These are phyloP conservation scores for Parascotia fuliginaria DNA, from an alignment of 2,888 invertebrate species.

Conservation along the genomic window DNA sequence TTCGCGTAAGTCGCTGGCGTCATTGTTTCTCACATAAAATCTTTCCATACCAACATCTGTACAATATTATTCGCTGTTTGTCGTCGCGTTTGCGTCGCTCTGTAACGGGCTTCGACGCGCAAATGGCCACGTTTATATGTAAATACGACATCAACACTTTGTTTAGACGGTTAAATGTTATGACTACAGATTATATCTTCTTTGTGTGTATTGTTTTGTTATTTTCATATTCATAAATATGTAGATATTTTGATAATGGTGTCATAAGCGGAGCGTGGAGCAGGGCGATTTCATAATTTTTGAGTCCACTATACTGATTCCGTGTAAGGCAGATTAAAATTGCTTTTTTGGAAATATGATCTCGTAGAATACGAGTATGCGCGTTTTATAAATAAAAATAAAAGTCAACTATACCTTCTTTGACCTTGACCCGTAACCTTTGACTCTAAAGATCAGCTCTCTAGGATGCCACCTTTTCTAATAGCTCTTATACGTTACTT, in stretches of 20 bases:
- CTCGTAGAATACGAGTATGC: no score
- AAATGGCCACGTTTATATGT: constrained; percentile 7
- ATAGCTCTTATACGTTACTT: no score
- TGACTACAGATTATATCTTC: not conserved
- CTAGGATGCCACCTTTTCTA: no score
- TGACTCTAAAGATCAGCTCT: no score
- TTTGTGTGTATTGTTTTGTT: not conserved
- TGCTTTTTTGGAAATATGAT: no score
- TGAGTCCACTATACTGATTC: no score
- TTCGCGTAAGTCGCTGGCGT: not conserved
- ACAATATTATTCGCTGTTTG: not conserved
- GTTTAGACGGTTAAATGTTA: not conserved
- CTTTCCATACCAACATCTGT: not conserved
- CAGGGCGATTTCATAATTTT: not conserved
- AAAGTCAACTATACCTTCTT: no score
- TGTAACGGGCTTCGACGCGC: not conserved
- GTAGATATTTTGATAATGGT: not conserved
- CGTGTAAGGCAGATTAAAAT: no score
- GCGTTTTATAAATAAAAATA: no score
- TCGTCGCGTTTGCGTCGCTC: not conserved
- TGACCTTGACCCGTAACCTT: no score
- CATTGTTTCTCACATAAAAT: not conserved
- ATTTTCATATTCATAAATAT: not conserved
- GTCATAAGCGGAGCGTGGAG: not conserved
- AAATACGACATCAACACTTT: constrained; percentile 12